A percentile compares a stretch with the other conserved stretches of the same genome.
These are phyloP conservation scores for Bombus polaris DNA, from an alignment of 1,140 invertebrate species.

Conservation along the genomic window DNA sequence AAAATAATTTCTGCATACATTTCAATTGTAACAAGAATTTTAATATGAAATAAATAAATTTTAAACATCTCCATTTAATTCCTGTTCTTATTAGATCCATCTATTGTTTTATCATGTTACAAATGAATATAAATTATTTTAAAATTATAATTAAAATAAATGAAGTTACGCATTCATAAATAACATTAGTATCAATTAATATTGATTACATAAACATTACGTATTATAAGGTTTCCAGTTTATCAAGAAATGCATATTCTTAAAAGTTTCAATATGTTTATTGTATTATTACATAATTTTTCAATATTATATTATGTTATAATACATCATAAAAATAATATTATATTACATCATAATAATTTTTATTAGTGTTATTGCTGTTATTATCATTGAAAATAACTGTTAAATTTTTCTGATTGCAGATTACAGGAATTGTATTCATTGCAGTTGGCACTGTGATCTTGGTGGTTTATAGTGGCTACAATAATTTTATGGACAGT, in stretches of 20 bases:
- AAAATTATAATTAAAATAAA: not conserved
- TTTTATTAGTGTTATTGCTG: not conserved
- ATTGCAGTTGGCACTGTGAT: conserved; percentile 88
- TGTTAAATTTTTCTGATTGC: conserved; percentile 72
- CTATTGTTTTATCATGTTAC: not conserved
- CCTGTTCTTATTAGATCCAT: too few species aligned
- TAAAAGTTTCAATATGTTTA: not conserved
- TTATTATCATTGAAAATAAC: not conserved
- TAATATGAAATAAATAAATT: not conserved
- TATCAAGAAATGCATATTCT: not conserved
- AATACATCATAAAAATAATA: too few species aligned
- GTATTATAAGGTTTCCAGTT: not conserved
- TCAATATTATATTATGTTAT: not conserved
- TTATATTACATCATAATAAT: not conserved
- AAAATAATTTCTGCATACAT: not conserved
- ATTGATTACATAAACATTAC: not conserved
- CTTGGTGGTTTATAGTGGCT: conserved; percentile 86
- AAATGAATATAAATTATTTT: not conserved
- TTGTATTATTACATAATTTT: not conserved
- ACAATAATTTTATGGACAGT: conserved; percentile 87
- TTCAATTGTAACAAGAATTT: not conserved
- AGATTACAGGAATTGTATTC: conserved; percentile 90
- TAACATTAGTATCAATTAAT: not conserved
- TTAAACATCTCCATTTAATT: not conserved
- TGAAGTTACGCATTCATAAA: not conserved